Percentiles rank a stretch among this genome's conserved stretches.
phyloP scores from a whole-genome alignment of 2,113 vertebrate genomes.

The Arvicanthis niloticus region DNA sequence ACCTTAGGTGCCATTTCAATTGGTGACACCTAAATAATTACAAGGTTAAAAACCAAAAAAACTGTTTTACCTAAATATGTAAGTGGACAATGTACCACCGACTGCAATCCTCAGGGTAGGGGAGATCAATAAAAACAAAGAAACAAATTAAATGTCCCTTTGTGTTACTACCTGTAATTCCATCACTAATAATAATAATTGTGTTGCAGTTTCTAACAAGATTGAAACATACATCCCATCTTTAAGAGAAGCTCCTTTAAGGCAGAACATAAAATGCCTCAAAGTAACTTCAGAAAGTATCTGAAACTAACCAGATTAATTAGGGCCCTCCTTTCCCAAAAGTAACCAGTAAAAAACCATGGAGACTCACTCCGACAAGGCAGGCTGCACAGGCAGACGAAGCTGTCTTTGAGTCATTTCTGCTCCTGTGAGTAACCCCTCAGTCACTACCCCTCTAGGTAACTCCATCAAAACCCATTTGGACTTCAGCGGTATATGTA shows the following conservation, averaged over 20 bases:
- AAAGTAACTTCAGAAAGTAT: not conserved
- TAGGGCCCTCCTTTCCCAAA: not conserved
- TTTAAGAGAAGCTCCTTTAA: not conserved
- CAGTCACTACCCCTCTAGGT: not conserved
- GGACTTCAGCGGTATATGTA: not conserved
- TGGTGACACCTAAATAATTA: not conserved
- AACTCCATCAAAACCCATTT: not conserved
- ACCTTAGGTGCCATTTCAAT: not conserved
- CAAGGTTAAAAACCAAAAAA: not conserved
- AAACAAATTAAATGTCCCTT: not conserved
- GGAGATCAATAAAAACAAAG: slow-evolving; percentile 8
- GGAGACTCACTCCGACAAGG: not conserved
- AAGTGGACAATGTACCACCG: not conserved
- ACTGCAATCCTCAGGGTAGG: not conserved
- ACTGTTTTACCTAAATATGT: not conserved
- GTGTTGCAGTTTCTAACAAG: not conserved
- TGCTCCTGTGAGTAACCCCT: not conserved
- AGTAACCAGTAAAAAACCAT: not conserved
- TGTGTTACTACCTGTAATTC: not conserved
- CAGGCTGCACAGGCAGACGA: not conserved
- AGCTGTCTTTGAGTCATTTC: not conserved
- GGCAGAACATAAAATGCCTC: not conserved
- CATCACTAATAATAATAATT: slow-evolving; percentile 40
- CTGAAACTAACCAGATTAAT: not conserved
- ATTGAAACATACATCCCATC: not conserved